phyloP scores from a whole-genome alignment of 2,888 invertebrate genomes.

The Pyrgus malvae region DNA sequence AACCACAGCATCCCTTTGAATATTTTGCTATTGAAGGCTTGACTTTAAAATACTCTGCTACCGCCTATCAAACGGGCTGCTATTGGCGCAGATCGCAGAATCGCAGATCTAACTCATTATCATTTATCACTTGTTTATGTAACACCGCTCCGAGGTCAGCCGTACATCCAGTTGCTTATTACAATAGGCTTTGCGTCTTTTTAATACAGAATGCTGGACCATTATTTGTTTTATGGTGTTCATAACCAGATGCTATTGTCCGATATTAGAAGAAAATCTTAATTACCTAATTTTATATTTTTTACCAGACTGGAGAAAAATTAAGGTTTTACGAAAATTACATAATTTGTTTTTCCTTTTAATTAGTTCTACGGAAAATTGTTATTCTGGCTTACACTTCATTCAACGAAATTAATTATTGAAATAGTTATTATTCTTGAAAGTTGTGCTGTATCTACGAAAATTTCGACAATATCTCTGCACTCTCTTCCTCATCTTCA shows the following conservation, averaged over 20 bases:
- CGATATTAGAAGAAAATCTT: too few relatives aligned
- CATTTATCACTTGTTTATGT: constrained; percentile 39
- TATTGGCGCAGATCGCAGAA: constrained; percentile 38
- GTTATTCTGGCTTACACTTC: too few relatives aligned
- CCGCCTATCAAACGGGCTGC: constrained; percentile 54
- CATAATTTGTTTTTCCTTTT: too few relatives aligned
- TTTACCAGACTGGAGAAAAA: too few relatives aligned
- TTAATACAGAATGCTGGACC: neutral
- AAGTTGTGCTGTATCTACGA: neutral
- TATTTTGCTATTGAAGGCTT: constrained; percentile 70
- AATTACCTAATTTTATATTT: too few relatives aligned
- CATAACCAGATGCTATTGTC: too few relatives aligned
- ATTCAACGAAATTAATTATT: too few relatives aligned
- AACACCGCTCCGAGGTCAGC: constrained; percentile 20
- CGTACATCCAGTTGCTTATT: constrained; percentile 24
- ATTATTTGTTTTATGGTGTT: constrained; percentile 3
- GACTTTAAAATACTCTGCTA: constrained; percentile 71
- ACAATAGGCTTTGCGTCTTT: constrained; percentile 20
- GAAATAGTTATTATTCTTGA: too few relatives aligned
- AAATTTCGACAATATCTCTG: neutral
- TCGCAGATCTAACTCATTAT: too few relatives aligned
- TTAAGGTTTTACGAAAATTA: too few relatives aligned
- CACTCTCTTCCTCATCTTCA: constrained; percentile 28
- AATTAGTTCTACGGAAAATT: too few relatives aligned
- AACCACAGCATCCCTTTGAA: constrained; percentile 62